These are phyloP conservation scores for Thymelicus sylvestris DNA, from an alignment of 2,888 invertebrate species.

Conservation along the genomic window DNA sequence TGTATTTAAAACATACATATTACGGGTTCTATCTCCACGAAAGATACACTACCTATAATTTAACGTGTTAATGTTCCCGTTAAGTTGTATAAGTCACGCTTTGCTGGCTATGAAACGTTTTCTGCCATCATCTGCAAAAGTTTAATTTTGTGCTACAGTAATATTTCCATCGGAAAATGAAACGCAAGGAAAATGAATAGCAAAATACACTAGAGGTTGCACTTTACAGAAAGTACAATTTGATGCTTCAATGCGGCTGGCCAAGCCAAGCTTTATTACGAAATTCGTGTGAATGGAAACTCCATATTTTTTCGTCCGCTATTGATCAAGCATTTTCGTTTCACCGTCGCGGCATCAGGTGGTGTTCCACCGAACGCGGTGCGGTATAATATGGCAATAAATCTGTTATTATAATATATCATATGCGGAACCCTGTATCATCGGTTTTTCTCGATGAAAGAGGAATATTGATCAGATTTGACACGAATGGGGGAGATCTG, in stretches of 20 bases:
- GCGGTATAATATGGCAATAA: conserved; percentile 34
- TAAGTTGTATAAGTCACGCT: conserved; percentile 2
- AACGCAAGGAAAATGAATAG: conserved; percentile 7
- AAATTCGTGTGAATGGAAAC: conserved; percentile 10
- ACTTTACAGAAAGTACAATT: conserved; percentile 21
- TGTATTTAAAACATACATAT: too few relatives aligned
- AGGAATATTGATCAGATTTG: conserved; percentile 40
- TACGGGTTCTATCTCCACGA: too few relatives aligned
- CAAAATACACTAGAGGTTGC: conserved; percentile 14
- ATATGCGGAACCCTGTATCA: neutral
- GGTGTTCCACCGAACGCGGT: conserved; percentile 21
- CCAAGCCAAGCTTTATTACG: conserved; percentile 10
- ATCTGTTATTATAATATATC: conserved; percentile 26
- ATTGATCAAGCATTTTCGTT: conserved; percentile 23
- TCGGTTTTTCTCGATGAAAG: conserved; percentile 30
- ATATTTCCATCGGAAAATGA: conserved; percentile 4
- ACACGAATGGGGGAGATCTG: conserved; percentile 16
- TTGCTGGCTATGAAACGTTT: conserved; percentile 2
- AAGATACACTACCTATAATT: neutral
- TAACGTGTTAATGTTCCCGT: neutral
- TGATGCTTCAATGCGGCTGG: conserved; percentile 8
- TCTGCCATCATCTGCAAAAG: neutral
- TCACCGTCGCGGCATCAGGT: conserved; percentile 26
- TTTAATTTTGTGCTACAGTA: neutral
- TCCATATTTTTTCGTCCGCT: conserved; percentile 16